phyloP scores from a whole-genome alignment of 2,888 invertebrate genomes.

The Halictus quadricinctus region DNA sequence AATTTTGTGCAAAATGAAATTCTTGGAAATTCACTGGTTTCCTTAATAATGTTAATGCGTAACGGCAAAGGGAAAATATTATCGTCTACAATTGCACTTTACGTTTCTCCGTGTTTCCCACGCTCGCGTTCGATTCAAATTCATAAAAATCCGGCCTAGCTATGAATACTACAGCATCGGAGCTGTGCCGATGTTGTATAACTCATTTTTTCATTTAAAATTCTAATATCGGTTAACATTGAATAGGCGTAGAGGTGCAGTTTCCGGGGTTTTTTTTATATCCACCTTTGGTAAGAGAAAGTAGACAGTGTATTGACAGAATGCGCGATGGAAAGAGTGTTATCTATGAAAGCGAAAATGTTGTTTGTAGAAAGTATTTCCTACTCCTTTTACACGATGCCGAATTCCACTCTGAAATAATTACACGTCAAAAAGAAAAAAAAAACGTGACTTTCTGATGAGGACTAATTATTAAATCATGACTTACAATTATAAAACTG shows the following conservation, averaged over 20 bases:
- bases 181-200: background rate
- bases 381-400: background rate
- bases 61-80: background rate
- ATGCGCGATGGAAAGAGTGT: background rate
- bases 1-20: too few relatives aligned
- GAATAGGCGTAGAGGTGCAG: background rate
- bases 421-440: background rate
- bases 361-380: conserved; percentile 4
- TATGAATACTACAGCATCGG: background rate
- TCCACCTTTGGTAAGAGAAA: background rate
- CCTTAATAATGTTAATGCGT: background rate
- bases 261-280: background rate
- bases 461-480: too few relatives aligned
- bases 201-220: background rate
- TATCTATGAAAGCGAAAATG: background rate
- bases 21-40: background rate
- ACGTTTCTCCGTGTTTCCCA: background rate
- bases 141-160: background rate
- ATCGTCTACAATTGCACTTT: background rate
- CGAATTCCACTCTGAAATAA: background rate
- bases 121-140: background rate
- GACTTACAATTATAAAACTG: too few relatives aligned
- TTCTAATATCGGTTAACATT: background rate
- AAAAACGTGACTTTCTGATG: background rate
- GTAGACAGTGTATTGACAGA: background rate